These are phyloP conservation scores for Trachelus troglodyta DNA, from an alignment of 2,888 invertebrate genomes.

Conservation along the genomic window DNA sequence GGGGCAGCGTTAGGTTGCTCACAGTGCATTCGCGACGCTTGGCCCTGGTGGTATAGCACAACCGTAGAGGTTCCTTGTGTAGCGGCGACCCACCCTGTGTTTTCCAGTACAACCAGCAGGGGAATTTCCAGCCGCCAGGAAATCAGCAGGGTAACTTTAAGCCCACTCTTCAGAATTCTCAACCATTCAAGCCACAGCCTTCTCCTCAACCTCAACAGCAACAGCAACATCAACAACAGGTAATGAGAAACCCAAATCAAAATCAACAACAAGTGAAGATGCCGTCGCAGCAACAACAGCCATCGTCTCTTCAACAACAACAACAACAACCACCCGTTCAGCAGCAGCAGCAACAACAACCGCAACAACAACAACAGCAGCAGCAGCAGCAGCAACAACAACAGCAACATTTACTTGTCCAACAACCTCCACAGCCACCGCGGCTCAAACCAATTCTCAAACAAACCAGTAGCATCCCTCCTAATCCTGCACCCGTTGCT, in stretches of 20 bases:
- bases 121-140: conserved; percentile 46
- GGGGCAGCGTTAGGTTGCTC: conserved; percentile 59
- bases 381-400: conserved; percentile 28
- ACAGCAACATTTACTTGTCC: conserved; percentile 29
- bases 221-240: conserved; percentile 21
- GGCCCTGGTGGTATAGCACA: conserved; percentile 66
- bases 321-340: conserved; percentile 22
- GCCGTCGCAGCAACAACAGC: conserved; percentile 30
- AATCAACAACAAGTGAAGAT: conserved; percentile 24
- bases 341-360: conserved; percentile 32
- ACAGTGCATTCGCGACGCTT: conserved; percentile 58
- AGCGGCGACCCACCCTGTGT: conserved; percentile 66
- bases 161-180: conserved; percentile 36
- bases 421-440: conserved; percentile 42
- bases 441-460: conserved; percentile 62
- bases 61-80: conserved; percentile 67
- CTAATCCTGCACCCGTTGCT: conserved; percentile 14
- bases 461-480: conserved; percentile 28
- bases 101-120: conserved; percentile 62
- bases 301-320: conserved; percentile 24
- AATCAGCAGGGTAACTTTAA: conserved; percentile 53
- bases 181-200: conserved; percentile 39
- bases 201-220: conserved; percentile 22
- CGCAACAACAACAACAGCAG: conserved; percentile 29
- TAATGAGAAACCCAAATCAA: conserved; percentile 18